Conservation (phyloP, 2,797 vertebrate species). For the Lateolabrax maculatus region DNA sequence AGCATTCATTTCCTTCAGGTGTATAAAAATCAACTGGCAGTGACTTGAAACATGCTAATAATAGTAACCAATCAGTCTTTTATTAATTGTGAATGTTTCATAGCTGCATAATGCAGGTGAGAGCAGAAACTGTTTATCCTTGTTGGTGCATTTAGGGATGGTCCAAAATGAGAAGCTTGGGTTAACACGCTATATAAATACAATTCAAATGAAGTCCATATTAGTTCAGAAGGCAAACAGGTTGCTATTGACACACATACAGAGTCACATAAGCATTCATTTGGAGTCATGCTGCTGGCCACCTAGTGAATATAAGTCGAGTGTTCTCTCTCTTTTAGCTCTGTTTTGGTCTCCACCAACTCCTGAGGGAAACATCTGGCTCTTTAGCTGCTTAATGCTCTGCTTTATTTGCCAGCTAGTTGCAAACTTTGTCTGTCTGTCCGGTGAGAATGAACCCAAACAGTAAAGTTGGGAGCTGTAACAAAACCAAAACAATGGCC, state of each 20-base stretch:
- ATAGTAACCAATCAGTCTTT: not conserved
- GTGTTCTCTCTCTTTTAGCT: not conserved
- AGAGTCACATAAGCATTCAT: not conserved
- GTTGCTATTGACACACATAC: not conserved
- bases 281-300: not conserved
- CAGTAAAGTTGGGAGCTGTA: not conserved
- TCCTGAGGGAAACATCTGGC: not conserved
- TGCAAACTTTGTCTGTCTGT: not conserved
- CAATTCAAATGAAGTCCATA: not conserved
- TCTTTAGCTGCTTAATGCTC: not conserved
- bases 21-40: not conserved
- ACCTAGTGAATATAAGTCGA: not conserved
- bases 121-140: not conserved
- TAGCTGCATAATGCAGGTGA: not conserved
- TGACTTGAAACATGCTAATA: not conserved
- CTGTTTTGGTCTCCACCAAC: not conserved
- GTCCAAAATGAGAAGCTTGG: not conserved
- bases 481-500: not conserved
- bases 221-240: not conserved
- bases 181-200: not conserved
- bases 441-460: not conserved
- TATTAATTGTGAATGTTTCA: not conserved
- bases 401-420: not conserved
- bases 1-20: constrained; percentile 1
- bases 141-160: not conserved